Evolutionary conservation across 2,888 invertebrate species (phyloP), one percentile per base, ranked within the genome.

Genomic region (Trachelus iudaicus): DNA sequence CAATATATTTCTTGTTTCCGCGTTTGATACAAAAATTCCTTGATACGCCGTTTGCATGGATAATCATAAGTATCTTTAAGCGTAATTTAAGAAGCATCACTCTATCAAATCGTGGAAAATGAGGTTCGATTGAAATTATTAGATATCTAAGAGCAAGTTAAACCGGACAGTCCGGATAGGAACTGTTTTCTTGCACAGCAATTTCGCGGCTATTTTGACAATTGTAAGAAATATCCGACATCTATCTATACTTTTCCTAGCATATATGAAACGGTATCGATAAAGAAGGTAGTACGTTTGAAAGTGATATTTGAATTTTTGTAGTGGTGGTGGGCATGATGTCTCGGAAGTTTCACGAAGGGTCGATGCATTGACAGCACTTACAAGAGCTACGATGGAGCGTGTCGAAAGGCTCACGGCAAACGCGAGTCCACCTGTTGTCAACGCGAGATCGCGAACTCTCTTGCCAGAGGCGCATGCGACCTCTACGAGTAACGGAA

Each of bases 351-450:
- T 93, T 69, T 91, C 92, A 15, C 94, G 94, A 85, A 93, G 94
- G 89, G 94, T 95, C 92, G 94, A 95, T 85, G 94, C 93, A 87
- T 92, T 95, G 89, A 93, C 94, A 81, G 94, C 94, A 68, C 92
- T 94, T 86, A 95, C 95, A 76, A 94, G 94, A 90, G 94, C 94
- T 87, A 94, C 95, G 73, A 93, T 95, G 92, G 94, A 94, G 90
- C 94, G 94, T 88, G 94, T 95, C 87, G 94, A 95, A 90, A 93
- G 93, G 92, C 93, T 95, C 88, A 92, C 93, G 82, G 87, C 87
- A 37, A 85, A 82, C 74, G 79, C 85, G 71, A 81, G 79, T 77
- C 75, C 75, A 68, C 75, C 69, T 76, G 56, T 23, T 56, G 69
- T 69, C 74, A 71, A 69, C 76, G 74, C 73, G 82, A 84, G 77